Base-by-base conservation (phyloP, 1,140 invertebrate species). In the Subanguina moxae region DNA sequence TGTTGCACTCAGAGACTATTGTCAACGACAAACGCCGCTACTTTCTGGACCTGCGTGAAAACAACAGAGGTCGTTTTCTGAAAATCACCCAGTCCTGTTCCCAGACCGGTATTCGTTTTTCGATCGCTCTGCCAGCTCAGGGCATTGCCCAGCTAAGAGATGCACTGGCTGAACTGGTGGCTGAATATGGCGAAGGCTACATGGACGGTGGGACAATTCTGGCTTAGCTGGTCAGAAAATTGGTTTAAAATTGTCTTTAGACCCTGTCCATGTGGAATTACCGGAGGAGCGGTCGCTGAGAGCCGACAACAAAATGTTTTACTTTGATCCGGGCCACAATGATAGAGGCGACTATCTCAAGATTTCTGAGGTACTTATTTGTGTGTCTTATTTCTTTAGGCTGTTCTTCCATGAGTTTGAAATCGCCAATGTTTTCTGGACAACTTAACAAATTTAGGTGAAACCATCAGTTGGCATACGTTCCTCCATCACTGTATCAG, bases 291-390 rank as follows among this genome's bases (percentile, higher is more conserved):
- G 65, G 5, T 43, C 38, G 0, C 27, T 74, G 7, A 70, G 72
- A 28, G 57, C 76, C 45, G 73, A 73, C 42, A 46, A 63, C 5
- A 74, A 74, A 59, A 74, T 52, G n/a, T 74, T 74, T 42, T 74
- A 74, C 27, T 74, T 74, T 46, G 73, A 74, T 30, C 64, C 75
- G 15, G 65, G 73, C 15, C 43, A 63, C 45, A 74, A 77, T 43
- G 30, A 73, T 59, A 64, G 76, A 15, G 73, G 73, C 1, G 74
- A 76, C 48, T 74, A 62, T 67, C 28, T 74, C 56, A 77, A 70
- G 19, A 74, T 74, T 32, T 73, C 74, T 3, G 73, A 74, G 68
- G 73, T 70, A 73, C 23, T 45, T 17, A 64, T 27, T 65, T 19
- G 11, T 3, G 17, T 69, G 19, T 23, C 52, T 56, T 59, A 15